Evolutionary conservation across 2,888 invertebrate genomes (phyloP), one percentile per base, ranked within the genome.

Genomic region (Scaptomyza polygonia): DNA sequence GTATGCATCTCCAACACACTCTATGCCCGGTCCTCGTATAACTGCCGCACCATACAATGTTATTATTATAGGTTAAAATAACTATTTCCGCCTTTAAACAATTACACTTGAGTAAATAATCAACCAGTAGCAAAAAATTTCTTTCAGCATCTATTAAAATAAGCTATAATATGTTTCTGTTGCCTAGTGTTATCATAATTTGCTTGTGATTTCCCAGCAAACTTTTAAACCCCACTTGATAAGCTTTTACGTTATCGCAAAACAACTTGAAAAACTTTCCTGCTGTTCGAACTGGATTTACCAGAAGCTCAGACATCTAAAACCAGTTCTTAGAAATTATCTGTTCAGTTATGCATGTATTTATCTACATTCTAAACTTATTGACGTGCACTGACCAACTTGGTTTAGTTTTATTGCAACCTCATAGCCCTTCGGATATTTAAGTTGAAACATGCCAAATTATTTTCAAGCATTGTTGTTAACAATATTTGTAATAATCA

Each of bases 1-100:
- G 40, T 91, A 92, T 64, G 61, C 88, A 18, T 91, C 92, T 7
- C 91, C 92, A 0, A 69, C 89, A 0, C 68, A 69, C 44, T 88
- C 89, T 3, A 91, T 91, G 91, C 77, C 89, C 1, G 91, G 91
- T 14, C 88, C 88, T 18, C 89, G 87, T 16, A 72, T 92, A 3
- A 86, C 88, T 12, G 77, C 83, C 6, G 82, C 79, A 5, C 91
- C 91, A 2, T 91, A 91, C 61, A 89, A 83, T 67, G 74, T 69
- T 7, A 88, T 92, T 51, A 85, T 90, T 11, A 91, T 92, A 62
- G 91, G 91, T 9, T 91, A 81, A 36, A 81, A 36, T 5, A 16
- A 5, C n/a, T 9, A 43, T 14, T 30, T 51, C 7, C 34, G 9
- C 14, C 30, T 12, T 30, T 30, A n/a, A 52, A 6, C 12, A 14